Evolutionary conservation across 2,888 invertebrate species (phyloP).

Genomic region (Tipula unca): DNA sequence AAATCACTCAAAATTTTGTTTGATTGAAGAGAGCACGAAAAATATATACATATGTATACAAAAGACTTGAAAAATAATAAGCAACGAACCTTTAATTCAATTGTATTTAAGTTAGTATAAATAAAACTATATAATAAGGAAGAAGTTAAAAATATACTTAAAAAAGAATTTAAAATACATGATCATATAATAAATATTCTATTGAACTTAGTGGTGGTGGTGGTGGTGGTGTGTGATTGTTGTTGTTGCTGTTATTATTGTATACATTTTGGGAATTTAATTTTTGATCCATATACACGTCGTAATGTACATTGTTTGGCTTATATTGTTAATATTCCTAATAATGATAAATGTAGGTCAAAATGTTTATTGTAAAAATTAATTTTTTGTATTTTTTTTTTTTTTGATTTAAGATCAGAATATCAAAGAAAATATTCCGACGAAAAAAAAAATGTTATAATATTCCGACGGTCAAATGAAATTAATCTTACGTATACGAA

Average conservation of each 20-base stretch:
- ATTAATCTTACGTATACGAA: background rate
- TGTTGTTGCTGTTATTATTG: background rate
- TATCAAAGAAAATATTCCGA: background rate
- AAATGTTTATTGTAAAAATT: constrained; percentile 14
- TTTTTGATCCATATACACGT: background rate
- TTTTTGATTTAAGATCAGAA: background rate
- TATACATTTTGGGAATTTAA: background rate
- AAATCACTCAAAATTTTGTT: background rate
- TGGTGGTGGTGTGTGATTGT: too few species aligned
- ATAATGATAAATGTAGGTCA: constrained; percentile 14
- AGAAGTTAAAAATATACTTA: background rate
- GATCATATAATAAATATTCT: background rate
- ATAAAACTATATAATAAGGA: background rate
- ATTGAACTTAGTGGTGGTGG: background rate
- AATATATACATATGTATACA: background rate
- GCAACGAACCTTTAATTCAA: constrained; percentile 8
- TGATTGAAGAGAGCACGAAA: background rate
- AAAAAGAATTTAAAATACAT: background rate
- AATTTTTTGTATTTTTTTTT: background rate
- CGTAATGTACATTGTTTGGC: background rate
- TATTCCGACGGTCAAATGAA: background rate
- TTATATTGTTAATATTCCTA: constrained; percentile 9
- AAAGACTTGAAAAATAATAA: background rate
- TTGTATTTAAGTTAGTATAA: background rate
- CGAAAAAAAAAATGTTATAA: background rate